Evolutionary conservation across 2,888 invertebrate species (phyloP).

Genomic region (Drosophila lacicola): DNA sequence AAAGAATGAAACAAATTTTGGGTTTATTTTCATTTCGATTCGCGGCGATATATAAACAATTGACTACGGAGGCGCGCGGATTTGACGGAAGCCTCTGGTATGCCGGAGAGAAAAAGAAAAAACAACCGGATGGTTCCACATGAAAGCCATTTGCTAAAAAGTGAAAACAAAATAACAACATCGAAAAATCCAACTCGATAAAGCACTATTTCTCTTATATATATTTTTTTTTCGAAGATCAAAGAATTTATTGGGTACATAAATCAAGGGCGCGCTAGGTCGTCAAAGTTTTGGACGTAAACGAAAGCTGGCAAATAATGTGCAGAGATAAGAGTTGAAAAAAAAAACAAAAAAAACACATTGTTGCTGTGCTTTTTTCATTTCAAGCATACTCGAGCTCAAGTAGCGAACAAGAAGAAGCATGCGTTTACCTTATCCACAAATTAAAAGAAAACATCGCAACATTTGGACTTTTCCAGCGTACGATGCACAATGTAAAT

Average conservation of each 20-base stretch:
- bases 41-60: constrained; percentile 73
- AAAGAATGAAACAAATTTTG: constrained; percentile 7
- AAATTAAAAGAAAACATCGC: too few relatives aligned
- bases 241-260: constrained; percentile 57
- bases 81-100: constrained; percentile 52
- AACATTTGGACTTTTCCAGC: too few relatives aligned
- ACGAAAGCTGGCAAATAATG: constrained; percentile 10
- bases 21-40: constrained; percentile 74
- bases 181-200: constrained; percentile 9
- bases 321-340: background rate
- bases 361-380: background rate
- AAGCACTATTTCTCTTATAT: constrained; percentile 64
- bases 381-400: constrained; percentile 3
- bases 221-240: constrained; percentile 54
- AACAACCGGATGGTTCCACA: constrained; percentile 56
- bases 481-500: too few relatives aligned
- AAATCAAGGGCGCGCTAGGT: constrained; percentile 75
- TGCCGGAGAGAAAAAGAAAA: constrained; percentile 32
- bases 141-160: constrained; percentile 54
- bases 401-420: background rate
- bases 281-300: constrained; percentile 13
- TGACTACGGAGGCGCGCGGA: background rate
- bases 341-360: too few relatives aligned
- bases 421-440: too few relatives aligned
- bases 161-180: constrained; percentile 24